Evolutionary conservation across 2,113 vertebrate species (phyloP).

Genomic region (Percopsis transmontana): DNA sequence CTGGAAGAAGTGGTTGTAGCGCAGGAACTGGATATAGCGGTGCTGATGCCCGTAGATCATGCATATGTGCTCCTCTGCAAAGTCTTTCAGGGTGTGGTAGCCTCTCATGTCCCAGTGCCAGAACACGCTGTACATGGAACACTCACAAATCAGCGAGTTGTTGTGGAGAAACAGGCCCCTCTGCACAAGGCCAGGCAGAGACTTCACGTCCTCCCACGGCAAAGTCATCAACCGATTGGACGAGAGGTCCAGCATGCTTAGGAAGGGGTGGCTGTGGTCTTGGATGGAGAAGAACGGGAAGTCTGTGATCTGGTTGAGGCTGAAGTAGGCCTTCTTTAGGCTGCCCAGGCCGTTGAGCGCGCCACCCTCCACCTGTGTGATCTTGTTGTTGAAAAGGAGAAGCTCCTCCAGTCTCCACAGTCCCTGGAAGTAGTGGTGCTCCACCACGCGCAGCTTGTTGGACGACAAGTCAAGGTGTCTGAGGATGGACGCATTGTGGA

Average conservation of each 20-base stretch:
- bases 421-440: constrained; percentile 82
- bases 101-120: constrained; percentile 84
- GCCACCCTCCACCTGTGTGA: constrained; percentile 80
- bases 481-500: constrained; percentile 82
- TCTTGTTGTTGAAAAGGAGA: constrained; percentile 89
- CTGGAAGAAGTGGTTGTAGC: constrained; percentile 79
- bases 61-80: constrained; percentile 85
- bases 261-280: constrained; percentile 81
- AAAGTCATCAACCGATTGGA: constrained; percentile 85
- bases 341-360: constrained; percentile 80
- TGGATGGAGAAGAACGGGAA: constrained; percentile 88
- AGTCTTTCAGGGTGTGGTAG: constrained; percentile 84
- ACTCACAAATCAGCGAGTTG: constrained; percentile 90
- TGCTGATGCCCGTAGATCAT: constrained; percentile 73
- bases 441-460: constrained; percentile 82
- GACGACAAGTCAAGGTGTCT: constrained; percentile 91
- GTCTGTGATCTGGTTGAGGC: constrained; percentile 87
- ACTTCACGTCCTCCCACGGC: constrained; percentile 82
- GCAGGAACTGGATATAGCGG: constrained; percentile 79
- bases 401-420: constrained; percentile 88
- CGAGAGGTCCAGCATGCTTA: constrained; percentile 91
- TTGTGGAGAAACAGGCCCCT: constrained; percentile 92
- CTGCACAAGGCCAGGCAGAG: constrained; percentile 82
- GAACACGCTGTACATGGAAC: constrained; percentile 84
- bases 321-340: constrained; percentile 88